Conservation (phyloP, 2,797 vertebrate genomes). For the Acanthurus tractus region DNA sequence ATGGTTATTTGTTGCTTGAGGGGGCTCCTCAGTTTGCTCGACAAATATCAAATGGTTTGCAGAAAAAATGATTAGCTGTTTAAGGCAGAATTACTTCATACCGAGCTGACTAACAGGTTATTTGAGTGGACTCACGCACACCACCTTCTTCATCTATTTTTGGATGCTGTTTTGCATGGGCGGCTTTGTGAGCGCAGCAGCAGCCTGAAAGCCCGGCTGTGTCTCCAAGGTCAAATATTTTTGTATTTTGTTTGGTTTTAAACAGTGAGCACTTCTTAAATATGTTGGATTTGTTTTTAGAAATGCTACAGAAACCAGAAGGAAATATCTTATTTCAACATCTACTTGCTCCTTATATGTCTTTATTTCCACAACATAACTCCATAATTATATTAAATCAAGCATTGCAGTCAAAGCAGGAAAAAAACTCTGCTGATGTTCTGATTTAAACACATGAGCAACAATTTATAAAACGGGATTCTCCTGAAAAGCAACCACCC, state of each 20-base stretch:
- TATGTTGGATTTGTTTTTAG: constrained; percentile 15
- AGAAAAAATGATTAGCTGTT: constrained; percentile 62
- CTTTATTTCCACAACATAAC: background rate
- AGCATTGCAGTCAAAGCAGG: background rate
- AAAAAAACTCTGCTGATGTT: constrained; percentile 6
- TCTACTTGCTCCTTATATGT: constrained; percentile 14
- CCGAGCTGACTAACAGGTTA: constrained; percentile 30
- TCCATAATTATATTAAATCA: constrained; percentile 2
- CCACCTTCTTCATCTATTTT: constrained; percentile 49
- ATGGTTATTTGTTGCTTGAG: constrained; percentile 58
- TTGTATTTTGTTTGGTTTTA: constrained; percentile 18
- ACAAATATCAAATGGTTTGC: constrained; percentile 68
- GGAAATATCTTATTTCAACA: background rate
- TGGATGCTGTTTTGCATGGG: constrained; percentile 44
- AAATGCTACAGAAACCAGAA: constrained; percentile 6
- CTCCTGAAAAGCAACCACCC: constrained; percentile 18
- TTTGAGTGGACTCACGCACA: constrained; percentile 41
- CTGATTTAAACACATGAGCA: constrained; percentile 35
- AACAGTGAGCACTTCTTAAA: constrained; percentile 19
- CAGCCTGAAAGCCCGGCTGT: constrained; percentile 36
- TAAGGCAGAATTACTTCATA: constrained; percentile 42
- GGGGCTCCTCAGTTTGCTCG: constrained; percentile 60
- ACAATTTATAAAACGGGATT: constrained; percentile 39
- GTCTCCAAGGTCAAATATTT: constrained; percentile 54
- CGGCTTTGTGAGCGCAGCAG: constrained; percentile 37